phyloP scores from a whole-genome alignment of 1,140 invertebrate species.

The Marisa cornuarietis region DNA sequence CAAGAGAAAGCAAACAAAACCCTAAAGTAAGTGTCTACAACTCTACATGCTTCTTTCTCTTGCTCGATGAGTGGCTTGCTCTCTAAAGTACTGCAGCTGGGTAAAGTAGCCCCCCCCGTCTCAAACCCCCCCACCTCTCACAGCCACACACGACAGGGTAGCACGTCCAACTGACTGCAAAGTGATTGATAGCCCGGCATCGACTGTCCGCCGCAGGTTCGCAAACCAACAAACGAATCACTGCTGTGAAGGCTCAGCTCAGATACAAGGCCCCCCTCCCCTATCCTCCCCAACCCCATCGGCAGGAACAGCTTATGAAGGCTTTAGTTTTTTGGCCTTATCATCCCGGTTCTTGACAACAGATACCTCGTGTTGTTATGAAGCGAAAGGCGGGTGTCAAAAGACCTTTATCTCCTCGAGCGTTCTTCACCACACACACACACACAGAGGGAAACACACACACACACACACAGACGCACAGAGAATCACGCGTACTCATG shows the following conservation, averaged over 20 bases:
- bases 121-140: neutral
- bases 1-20: no score
- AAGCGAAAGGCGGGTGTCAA: no score
- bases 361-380: no score
- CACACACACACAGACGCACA: neutral
- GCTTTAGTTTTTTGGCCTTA: no score
- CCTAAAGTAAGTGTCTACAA: no score
- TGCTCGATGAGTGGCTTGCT: no score
- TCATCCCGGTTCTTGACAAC: no score
- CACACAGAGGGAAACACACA: neutral
- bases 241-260: neutral
- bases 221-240: neutral
- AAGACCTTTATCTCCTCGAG: neutral
- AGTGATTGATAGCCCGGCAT: neutral
- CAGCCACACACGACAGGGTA: neutral
- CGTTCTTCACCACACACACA: neutral
- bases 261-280: neutral
- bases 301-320: no score
- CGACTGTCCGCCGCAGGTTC: neutral
- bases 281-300: neutral
- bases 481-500: no score
- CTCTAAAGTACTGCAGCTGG: no score
- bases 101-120: neutral
- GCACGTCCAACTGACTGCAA: neutral
- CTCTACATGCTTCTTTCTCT: no score